These are phyloP conservation scores for Rhopalosiphum padi DNA, from an alignment of 1,140 invertebrate genomes.

Conservation along the genomic window DNA sequence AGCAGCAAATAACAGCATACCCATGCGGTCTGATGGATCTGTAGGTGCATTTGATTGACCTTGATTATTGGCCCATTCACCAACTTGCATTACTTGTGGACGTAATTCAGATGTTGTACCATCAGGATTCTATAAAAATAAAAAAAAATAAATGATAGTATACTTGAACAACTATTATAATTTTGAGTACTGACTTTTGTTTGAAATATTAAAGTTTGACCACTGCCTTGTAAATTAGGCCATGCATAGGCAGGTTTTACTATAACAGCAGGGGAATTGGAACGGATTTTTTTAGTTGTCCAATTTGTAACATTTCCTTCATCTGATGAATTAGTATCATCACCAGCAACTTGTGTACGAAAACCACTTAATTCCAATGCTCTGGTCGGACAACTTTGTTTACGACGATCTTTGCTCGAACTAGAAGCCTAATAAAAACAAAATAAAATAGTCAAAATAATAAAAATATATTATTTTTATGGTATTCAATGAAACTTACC, in stretches of 20 bases:
- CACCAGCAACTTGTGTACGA: constrained; percentile 49
- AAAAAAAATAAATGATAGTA: not conserved
- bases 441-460: not conserved
- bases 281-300: constrained; percentile 53
- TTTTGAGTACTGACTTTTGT: constrained; percentile 46
- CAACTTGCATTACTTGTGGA: constrained; percentile 54
- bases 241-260: constrained; percentile 45
- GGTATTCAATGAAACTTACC: constrained; percentile 8
- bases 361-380: constrained; percentile 65
- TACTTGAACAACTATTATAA: not conserved
- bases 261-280: constrained; percentile 48
- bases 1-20: constrained; percentile 49
- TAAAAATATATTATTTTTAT: not conserved
- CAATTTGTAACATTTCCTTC: constrained; percentile 50
- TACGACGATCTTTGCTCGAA: constrained; percentile 71
- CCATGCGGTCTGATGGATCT: constrained; percentile 48
- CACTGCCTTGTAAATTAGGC: constrained; percentile 51
- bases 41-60: constrained; percentile 49
- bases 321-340: constrained; percentile 51
- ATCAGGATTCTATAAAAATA: constrained; percentile 38
- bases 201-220: constrained; percentile 51
- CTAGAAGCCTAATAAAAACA: constrained; percentile 60
- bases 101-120: constrained; percentile 53
- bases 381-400: constrained; percentile 76
- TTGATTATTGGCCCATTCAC: constrained; percentile 50